phyloP scores from a whole-genome alignment of 1,140 invertebrate genomes.

The Caerostris extrusa region DNA sequence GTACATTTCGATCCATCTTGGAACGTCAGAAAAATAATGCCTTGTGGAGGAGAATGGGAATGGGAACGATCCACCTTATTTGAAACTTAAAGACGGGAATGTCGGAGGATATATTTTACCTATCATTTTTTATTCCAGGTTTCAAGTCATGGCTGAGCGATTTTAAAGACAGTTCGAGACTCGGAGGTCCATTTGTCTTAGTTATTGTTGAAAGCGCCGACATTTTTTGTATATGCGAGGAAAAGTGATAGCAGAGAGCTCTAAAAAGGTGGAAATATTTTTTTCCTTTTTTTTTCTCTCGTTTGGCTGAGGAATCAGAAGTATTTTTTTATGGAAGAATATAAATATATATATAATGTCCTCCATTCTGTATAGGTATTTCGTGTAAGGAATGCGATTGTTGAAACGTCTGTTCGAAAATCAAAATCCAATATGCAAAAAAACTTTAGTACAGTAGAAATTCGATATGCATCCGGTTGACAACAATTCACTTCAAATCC shows the following conservation, averaged over 20 bases:
- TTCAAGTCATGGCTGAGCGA: constrained; percentile 39
- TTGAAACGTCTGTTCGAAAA: too few species aligned
- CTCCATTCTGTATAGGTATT: too few species aligned
- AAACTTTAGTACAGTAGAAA: too few species aligned
- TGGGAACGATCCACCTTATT: constrained; percentile 38
- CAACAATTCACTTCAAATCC: too few species aligned
- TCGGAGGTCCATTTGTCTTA: constrained; percentile 44
- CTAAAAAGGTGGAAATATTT: neutral
- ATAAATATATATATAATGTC: too few species aligned
- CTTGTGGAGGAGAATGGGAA: constrained; percentile 9
- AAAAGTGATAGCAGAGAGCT: constrained; percentile 18
- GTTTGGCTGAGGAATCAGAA: neutral
- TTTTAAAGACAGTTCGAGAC: constrained; percentile 44
- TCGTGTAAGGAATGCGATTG: too few species aligned
- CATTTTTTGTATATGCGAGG: constrained; percentile 18
- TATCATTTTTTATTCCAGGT: constrained; percentile 40
- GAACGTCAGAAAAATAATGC: constrained; percentile 48
- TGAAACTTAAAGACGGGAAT: constrained; percentile 39
- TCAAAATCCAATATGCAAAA: too few species aligned
- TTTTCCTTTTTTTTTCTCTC: neutral
- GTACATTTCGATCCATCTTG: constrained; percentile 27
- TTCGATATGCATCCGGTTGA: too few species aligned
- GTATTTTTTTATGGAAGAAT: neutral
- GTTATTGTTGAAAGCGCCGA: constrained; percentile 42
- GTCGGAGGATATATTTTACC: constrained; percentile 49